Conservation (phyloP, 2,888 invertebrate species). For the Drosophila prolongata region DNA sequence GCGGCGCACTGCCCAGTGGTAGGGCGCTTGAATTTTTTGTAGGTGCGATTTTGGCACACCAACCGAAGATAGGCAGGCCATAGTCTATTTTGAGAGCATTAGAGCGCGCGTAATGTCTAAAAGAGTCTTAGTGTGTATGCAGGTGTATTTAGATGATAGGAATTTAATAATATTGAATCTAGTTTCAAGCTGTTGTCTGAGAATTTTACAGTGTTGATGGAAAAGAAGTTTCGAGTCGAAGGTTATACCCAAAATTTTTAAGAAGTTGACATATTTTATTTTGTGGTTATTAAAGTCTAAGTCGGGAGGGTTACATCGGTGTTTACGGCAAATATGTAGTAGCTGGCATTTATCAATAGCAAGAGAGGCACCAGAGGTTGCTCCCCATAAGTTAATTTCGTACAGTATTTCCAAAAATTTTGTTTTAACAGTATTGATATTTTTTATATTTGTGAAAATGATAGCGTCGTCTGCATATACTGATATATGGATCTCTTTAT, state of each 20-base stretch:
- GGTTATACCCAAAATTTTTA: background rate
- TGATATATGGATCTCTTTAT: constrained; percentile 1
- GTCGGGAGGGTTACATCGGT: background rate
- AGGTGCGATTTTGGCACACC: background rate
- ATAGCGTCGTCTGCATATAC: constrained; percentile 1
- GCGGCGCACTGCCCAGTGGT: background rate
- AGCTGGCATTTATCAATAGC: too few relatives aligned
- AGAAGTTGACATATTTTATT: background rate
- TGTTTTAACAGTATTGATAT: background rate
- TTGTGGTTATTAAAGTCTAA: background rate
- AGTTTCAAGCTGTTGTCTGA: background rate
- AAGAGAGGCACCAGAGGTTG: background rate
- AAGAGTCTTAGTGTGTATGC: background rate
- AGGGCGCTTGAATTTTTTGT: background rate
- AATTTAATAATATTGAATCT: background rate
- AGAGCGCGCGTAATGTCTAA: background rate
- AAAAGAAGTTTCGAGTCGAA: background rate
- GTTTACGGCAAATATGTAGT: too few relatives aligned
- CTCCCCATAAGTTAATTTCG: constrained; percentile 1
- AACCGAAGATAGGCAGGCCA: background rate
- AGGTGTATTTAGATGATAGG: background rate
- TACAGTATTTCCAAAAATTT: background rate
- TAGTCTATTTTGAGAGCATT: background rate
- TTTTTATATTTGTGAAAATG: background rate
- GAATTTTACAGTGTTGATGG: background rate